Conservation (phyloP, 2,113 vertebrate genomes). For the Ivindomyrus marchei region DNA sequence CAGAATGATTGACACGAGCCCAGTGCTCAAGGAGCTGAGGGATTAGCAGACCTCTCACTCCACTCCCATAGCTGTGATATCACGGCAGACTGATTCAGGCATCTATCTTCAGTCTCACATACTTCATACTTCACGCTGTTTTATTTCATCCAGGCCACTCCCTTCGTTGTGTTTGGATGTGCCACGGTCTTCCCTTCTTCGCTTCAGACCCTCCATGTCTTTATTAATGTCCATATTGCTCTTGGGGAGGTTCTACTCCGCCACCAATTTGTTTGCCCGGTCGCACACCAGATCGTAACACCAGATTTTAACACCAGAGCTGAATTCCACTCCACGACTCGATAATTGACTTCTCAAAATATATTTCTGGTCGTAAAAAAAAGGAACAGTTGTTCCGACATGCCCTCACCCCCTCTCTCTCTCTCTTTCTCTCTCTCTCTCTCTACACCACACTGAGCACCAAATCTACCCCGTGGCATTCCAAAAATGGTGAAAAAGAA, state of each 20-base stretch:
- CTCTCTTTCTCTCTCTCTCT: not conserved
- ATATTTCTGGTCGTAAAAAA: not conserved
- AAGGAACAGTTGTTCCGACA: not conserved
- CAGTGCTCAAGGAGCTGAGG: not conserved
- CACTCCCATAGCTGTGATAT: not conserved
- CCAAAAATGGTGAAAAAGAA: not conserved
- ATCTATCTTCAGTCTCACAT: not conserved
- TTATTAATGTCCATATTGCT: not conserved
- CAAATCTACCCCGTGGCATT: not conserved
- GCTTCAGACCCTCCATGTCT: not conserved
- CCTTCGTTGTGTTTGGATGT: not conserved
- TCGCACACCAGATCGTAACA: not conserved
- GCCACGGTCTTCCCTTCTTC: not conserved
- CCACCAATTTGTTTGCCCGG: not conserved
- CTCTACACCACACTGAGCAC: not conserved
- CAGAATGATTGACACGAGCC: not conserved
- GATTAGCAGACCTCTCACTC: not conserved
- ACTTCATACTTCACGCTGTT: not conserved
- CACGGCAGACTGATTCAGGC: not conserved
- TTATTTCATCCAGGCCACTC: not conserved
- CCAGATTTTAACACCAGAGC: not conserved
- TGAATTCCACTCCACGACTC: not conserved
- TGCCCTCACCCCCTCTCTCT: not conserved
- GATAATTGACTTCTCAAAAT: constrained; percentile 6
- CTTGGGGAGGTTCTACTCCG: not conserved